Evolutionary conservation across 2,888 invertebrate species (phyloP).

Genomic region (Drosophila prostipennis): DNA sequence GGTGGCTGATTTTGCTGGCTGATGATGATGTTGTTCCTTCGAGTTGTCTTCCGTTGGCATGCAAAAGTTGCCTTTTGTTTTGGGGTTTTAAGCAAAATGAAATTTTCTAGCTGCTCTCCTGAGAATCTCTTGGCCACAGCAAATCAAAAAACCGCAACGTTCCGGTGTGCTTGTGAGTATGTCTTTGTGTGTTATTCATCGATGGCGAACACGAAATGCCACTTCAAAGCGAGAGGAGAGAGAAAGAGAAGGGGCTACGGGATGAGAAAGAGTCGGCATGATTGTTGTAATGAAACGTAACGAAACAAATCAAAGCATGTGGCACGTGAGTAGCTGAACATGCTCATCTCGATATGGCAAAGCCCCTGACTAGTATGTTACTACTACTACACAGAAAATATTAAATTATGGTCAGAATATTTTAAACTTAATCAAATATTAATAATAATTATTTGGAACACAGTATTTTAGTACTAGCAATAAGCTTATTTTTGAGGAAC

Average conservation of each 20-base stretch:
- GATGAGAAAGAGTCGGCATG: constrained; percentile 37
- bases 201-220: constrained; percentile 34
- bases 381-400: constrained; percentile 13
- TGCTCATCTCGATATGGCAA: constrained; percentile 44
- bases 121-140: constrained; percentile 61
- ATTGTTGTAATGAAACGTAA: constrained; percentile 77
- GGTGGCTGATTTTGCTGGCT: constrained; percentile 4
- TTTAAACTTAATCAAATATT: too few species aligned
- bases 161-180: constrained; percentile 9
- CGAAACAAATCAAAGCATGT: constrained; percentile 78
- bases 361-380: constrained; percentile 20
- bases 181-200: constrained; percentile 6
- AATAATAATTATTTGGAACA: too few species aligned
- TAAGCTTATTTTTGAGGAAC: too few species aligned
- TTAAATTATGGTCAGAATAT: too few species aligned
- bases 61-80: constrained; percentile 64
- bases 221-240: constrained; percentile 11
- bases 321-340: constrained; percentile 73
- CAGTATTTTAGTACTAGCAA: too few species aligned
- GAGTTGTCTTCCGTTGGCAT: constrained; percentile 27
- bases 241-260: not conserved
- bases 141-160: constrained; percentile 67
- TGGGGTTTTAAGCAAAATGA: constrained; percentile 61
- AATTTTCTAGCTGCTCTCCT: constrained; percentile 64
- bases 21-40: constrained; percentile 20